A percentile compares a stretch with the other conserved stretches of the same genome.
Evolutionary conservation across 2,113 vertebrate species (phyloP).

Genomic region (Calonectris borealis): DNA sequence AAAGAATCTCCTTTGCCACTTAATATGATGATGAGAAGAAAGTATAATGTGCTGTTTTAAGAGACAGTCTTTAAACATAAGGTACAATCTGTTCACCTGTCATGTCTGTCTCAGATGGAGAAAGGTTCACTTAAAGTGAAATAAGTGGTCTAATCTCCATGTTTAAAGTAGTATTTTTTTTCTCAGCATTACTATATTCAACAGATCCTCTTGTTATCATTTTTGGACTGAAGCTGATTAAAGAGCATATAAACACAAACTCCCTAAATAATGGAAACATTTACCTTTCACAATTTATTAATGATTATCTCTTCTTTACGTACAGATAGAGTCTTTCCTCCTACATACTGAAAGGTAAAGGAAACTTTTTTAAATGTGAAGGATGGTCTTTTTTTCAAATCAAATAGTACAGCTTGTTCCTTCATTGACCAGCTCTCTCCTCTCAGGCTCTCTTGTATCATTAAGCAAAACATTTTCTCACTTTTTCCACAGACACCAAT

Average conservation of each 20-base stretch:
- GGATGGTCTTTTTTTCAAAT: not conserved
- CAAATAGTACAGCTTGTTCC: not conserved
- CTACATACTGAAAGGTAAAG: not conserved
- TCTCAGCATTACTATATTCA: not conserved
- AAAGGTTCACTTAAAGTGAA: not conserved
- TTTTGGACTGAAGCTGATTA: not conserved
- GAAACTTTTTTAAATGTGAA: not conserved
- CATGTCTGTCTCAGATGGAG: not conserved
- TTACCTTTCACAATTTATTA: not conserved
- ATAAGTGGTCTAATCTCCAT: not conserved
- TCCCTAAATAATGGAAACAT: not conserved
- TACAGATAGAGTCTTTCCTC: not conserved
- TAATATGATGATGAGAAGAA: not conserved
- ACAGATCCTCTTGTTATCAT: not conserved
- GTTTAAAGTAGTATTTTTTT: not conserved
- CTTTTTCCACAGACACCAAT: not conserved
- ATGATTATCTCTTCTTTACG: not conserved
- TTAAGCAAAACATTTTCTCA: not conserved
- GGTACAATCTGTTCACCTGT: not conserved
- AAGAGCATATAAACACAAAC: not conserved
- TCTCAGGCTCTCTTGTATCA: not conserved
- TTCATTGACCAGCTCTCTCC: not conserved
- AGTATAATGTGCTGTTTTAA: not conserved
- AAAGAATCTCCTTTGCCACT: not conserved
- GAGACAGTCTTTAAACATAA: not conserved